Evolutionary conservation across 2,113 vertebrate genomes (phyloP).

Genomic region (Apodemus sylvaticus): DNA sequence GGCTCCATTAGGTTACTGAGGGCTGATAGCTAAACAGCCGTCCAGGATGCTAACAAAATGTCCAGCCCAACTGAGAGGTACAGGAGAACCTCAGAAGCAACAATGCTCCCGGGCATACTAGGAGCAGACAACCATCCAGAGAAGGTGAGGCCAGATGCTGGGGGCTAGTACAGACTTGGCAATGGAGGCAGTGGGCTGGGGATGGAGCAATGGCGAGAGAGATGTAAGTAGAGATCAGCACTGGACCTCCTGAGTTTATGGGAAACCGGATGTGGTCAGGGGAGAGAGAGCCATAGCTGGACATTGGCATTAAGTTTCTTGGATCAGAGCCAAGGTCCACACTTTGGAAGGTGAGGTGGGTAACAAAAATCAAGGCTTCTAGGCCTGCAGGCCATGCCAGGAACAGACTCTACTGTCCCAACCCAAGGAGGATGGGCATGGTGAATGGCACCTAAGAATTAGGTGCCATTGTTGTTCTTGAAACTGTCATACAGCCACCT

Average conservation of each 20-base stretch:
- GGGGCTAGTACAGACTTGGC: not conserved
- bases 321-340: not conserved
- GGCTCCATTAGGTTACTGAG: not conserved
- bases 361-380: not conserved
- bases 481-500: not conserved
- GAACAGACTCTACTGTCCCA: not conserved
- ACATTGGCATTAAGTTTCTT: not conserved
- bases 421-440: not conserved
- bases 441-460: not conserved
- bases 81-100: not conserved
- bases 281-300: not conserved
- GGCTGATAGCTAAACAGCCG: not conserved
- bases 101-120: fast-evolving
- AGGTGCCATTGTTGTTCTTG: not conserved
- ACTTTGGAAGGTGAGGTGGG: not conserved
- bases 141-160: not conserved
- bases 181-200: not conserved
- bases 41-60: not conserved
- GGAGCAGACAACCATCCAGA: not conserved
- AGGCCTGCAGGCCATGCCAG: not conserved
- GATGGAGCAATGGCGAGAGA: not conserved
- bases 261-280: not conserved
- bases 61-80: not conserved
- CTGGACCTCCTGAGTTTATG: not conserved
- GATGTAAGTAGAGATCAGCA: not conserved